Percentiles rank a stretch among this genome's conserved stretches.
Evolutionary conservation across 2,113 vertebrate genomes (phyloP).

Genomic region (Dasyurus viverrinus): DNA sequence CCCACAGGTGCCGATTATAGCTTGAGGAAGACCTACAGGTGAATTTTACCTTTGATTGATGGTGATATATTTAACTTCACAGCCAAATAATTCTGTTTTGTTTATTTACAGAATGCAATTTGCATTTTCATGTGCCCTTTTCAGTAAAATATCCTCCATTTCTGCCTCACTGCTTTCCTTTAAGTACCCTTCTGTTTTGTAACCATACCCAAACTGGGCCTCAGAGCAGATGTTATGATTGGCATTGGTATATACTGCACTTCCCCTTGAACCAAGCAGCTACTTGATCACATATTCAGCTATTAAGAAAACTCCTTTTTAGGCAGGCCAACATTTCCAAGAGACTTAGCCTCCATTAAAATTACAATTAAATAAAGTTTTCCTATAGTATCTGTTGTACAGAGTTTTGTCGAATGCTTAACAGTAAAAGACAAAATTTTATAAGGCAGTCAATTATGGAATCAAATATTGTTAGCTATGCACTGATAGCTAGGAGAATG

Average conservation of each 20-base stretch:
- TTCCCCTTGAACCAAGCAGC: neutral
- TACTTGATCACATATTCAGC: slow-evolving; percentile 23
- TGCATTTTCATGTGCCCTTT: neutral
- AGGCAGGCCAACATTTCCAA: neutral
- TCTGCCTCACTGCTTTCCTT: neutral
- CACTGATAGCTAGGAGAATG: neutral
- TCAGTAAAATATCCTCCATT: neutral
- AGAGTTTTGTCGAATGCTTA: neutral
- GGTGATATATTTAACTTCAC: neutral
- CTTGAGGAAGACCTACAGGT: neutral
- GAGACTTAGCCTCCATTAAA: neutral
- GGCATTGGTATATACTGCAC: neutral
- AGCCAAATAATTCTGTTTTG: neutral
- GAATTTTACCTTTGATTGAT: neutral
- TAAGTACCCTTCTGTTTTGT: neutral
- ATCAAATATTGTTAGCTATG: neutral
- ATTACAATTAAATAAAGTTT: neutral
- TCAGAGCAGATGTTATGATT: slow-evolving; percentile 5
- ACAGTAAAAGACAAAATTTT: neutral
- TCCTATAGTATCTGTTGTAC: neutral
- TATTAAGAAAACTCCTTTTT: neutral
- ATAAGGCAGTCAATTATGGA: neutral
- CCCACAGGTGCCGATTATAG: neutral
- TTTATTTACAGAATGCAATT: neutral
- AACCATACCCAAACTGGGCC: neutral